Evolutionary conservation across 1,140 invertebrate genomes (phyloP).

Genomic region (Diprion similis): DNA sequence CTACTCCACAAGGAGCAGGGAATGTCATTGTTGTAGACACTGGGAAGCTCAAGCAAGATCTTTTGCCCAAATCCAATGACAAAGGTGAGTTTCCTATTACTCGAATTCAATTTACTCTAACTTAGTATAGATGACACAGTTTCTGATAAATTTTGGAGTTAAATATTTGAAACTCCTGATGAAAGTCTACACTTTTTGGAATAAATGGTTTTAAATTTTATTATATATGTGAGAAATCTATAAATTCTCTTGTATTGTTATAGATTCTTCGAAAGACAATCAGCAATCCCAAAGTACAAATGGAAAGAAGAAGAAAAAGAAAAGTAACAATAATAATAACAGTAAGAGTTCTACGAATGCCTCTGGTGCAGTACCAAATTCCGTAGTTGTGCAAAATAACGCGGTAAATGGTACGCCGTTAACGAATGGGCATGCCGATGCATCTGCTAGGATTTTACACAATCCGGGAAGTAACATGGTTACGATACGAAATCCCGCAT

Average conservation of each 20-base stretch:
- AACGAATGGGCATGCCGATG: slow-evolving; percentile 28
- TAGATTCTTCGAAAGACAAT: slow-evolving; percentile 32
- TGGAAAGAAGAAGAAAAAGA: slow-evolving; percentile 66
- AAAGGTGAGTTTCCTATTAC: slow-evolving; percentile 40
- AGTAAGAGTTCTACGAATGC: slow-evolving; percentile 54
- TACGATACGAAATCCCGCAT: slow-evolving; percentile 73
- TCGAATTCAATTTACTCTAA: slow-evolving; percentile 24
- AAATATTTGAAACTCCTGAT: slow-evolving; percentile 24
- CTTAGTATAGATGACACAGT: slow-evolving; percentile 39
- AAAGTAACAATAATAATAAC: slow-evolving; percentile 66
- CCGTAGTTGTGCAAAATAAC: neutral
- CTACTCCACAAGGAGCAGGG: slow-evolving; percentile 58
- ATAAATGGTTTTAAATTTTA: slow-evolving; percentile 6
- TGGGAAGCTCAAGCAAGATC: slow-evolving; percentile 64
- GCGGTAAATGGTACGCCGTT: slow-evolving; percentile 15
- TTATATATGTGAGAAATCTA: neutral
- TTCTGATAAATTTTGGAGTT: slow-evolving; percentile 39
- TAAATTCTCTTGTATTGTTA: slow-evolving; percentile 26
- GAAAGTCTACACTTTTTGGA: neutral
- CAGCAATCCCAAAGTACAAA: slow-evolving; percentile 30
- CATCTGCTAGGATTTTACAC: slow-evolving; percentile 53
- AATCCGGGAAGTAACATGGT: slow-evolving; percentile 71
- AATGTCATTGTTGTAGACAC: slow-evolving; percentile 73
- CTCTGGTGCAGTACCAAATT: slow-evolving; percentile 10
- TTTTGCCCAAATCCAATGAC: slow-evolving; percentile 46